Evolutionary conservation across 2,113 vertebrate genomes (phyloP).

Genomic region (Eublepharis macularius): DNA sequence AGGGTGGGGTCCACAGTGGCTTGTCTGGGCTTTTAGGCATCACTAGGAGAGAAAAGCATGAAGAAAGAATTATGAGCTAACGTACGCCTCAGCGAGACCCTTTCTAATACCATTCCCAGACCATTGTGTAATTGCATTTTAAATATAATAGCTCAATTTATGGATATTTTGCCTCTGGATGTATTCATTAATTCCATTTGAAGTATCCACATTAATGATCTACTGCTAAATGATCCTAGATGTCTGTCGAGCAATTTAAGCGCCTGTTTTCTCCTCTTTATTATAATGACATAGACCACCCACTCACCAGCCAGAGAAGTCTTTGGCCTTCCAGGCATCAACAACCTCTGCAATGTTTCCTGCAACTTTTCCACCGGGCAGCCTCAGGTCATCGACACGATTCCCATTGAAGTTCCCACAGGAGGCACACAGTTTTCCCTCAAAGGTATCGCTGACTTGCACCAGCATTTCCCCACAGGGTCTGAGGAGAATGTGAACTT

Average conservation of each 20-base stretch:
- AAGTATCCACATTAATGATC: too few species aligned
- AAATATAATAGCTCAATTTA: background rate
- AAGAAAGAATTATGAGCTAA: background rate
- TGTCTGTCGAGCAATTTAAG: background rate
- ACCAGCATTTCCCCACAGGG: constrained; percentile 60
- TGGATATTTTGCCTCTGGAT: background rate
- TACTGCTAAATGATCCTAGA: background rate
- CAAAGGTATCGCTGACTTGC: constrained; percentile 43
- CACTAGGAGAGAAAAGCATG: background rate
- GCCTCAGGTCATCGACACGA: constrained; percentile 64
- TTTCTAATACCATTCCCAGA: background rate
- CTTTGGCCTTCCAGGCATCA: constrained; percentile 64
- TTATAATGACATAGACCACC: background rate
- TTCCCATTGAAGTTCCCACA: constrained; percentile 74
- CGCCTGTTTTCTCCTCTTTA: background rate
- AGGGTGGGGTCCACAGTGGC: background rate
- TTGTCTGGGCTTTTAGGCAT: background rate
- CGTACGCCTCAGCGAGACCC: too few species aligned
- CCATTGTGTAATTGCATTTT: background rate
- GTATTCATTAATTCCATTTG: background rate
- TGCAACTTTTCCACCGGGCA: constrained; percentile 53
- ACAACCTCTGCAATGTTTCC: constrained; percentile 52
- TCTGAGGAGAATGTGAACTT: constrained; percentile 63
- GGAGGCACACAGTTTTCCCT: constrained; percentile 57
- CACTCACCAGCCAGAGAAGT: constrained; percentile 11